These are phyloP conservation scores for Pungitius pungitius DNA, from an alignment of 2,113 vertebrate genomes.

Conservation along the genomic window DNA sequence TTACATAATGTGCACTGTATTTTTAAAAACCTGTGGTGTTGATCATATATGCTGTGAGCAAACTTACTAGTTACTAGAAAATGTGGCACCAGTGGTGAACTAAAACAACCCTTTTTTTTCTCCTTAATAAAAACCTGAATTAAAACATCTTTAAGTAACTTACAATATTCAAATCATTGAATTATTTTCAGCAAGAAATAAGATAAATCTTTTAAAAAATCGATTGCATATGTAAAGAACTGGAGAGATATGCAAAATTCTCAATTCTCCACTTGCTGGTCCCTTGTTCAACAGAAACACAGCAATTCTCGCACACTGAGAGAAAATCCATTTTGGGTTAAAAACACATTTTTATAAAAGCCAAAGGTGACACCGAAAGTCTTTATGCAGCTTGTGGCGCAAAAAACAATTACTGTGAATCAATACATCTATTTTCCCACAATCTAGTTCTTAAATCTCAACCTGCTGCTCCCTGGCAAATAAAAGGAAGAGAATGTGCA, in stretches of 20 bases:
- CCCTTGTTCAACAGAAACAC: slow-evolving; percentile 10
- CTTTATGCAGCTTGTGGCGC: slow-evolving; percentile 5
- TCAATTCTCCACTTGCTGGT: background rate
- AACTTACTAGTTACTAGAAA: background rate
- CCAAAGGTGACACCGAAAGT: slow-evolving; percentile 21
- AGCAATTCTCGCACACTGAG: background rate
- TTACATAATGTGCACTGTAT: background rate
- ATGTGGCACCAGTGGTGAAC: background rate
- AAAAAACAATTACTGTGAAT: slow-evolving; percentile 15
- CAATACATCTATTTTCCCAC: slow-evolving; percentile 26
- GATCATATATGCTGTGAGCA: background rate
- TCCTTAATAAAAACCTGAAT: background rate
- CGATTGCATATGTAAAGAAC: slow-evolving; percentile 11
- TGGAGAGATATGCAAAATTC: slow-evolving; percentile 17
- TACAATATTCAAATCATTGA: slow-evolving; percentile 7
- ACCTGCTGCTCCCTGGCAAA: background rate
- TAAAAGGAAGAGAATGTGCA: background rate
- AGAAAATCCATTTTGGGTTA: slow-evolving; percentile 17
- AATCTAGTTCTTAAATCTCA: slow-evolving; percentile 48
- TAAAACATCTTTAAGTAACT: slow-evolving; percentile 11
- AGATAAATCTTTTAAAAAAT: slow-evolving; percentile 12
- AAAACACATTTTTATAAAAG: slow-evolving; percentile 29
- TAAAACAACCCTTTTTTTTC: background rate
- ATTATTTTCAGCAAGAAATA: background rate
- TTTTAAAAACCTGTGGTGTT: no score